These are phyloP conservation scores for Echinops telfairi DNA, from an alignment of 2,113 vertebrate species.

Conservation along the genomic window DNA sequence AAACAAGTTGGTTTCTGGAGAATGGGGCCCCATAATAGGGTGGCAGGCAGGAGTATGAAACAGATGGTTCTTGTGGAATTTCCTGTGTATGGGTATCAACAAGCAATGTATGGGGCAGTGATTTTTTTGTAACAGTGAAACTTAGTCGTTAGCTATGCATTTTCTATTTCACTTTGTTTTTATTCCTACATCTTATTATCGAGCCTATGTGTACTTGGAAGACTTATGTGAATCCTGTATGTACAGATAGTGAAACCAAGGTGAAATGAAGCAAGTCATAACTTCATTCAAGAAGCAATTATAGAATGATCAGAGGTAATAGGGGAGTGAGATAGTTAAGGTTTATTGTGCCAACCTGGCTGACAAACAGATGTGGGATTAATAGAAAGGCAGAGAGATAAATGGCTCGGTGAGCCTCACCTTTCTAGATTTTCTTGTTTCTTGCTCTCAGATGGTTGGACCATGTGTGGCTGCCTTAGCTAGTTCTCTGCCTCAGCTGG, in stretches of 20 bases:
- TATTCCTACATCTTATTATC: background rate
- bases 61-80: background rate
- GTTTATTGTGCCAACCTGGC: too few relatives aligned
- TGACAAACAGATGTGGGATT: too few relatives aligned
- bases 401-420: too few relatives aligned
- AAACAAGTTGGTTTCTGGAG: background rate
- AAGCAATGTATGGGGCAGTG: background rate
- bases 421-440: too few relatives aligned
- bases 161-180: background rate
- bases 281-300: background rate
- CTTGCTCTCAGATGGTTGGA: too few relatives aligned
- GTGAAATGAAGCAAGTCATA: background rate
- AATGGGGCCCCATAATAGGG: too few relatives aligned
- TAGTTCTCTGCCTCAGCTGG: too few relatives aligned
- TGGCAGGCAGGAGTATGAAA: background rate
- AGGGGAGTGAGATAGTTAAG: too few relatives aligned
- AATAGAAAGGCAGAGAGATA: too few relatives aligned
- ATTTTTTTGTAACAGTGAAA: background rate
- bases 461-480: too few relatives aligned
- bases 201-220: background rate
- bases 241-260: background rate
- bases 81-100: background rate
- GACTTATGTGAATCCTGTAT: background rate
- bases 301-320: too few relatives aligned
- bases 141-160: background rate